Evolutionary conservation across 2,113 vertebrate genomes (phyloP).

Genomic region (Cololabis saira): DNA sequence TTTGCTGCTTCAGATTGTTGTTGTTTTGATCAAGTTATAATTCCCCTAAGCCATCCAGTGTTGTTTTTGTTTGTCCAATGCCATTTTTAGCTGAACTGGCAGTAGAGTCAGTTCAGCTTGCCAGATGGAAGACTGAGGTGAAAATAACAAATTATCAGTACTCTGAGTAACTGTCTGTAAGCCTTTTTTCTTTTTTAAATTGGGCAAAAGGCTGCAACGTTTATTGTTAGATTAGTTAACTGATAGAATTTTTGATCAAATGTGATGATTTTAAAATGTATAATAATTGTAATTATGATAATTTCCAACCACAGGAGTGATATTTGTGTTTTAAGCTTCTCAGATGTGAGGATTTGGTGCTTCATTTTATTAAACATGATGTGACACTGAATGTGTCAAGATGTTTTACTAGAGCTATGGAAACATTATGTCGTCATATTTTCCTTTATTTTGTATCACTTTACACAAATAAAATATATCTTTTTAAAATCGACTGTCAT

Average conservation of each 20-base stretch:
- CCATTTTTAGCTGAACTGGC: constrained; percentile 49
- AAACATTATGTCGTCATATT: no score
- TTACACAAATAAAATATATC: no score
- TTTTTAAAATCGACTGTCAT: no score
- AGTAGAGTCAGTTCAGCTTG: constrained; percentile 7
- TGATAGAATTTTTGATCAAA: not conserved
- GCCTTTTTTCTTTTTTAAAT: not conserved
- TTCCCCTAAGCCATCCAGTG: constrained; percentile 52
- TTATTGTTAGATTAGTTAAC: not conserved
- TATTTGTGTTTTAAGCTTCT: no score
- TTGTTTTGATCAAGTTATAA: constrained; percentile 68
- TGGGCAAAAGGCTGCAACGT: not conserved
- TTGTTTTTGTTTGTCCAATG: constrained; percentile 47
- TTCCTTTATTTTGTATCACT: no score
- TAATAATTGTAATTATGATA: no score
- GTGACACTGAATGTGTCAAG: no score
- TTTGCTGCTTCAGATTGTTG: constrained; percentile 54
- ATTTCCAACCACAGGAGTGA: no score
- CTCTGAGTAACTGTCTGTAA: not conserved
- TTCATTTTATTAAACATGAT: no score
- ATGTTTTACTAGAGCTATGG: no score
- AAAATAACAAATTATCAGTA: constrained; percentile 27
- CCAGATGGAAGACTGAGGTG: constrained; percentile 8
- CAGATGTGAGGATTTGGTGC: no score
- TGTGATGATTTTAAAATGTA: not conserved